Base-by-base conservation (phyloP, 2,888 invertebrate species). In the Elaeidobius kamerunicus region DNA sequence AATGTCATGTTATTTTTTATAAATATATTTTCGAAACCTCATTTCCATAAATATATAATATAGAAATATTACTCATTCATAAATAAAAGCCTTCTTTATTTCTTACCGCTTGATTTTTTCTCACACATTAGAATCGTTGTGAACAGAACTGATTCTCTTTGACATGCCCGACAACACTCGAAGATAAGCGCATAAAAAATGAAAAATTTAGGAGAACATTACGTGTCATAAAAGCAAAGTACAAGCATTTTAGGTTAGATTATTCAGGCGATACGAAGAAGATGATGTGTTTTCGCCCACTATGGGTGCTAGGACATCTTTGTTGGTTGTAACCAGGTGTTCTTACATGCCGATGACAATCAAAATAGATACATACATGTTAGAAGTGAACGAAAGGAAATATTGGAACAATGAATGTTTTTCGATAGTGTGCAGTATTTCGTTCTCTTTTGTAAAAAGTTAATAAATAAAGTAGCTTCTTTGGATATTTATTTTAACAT, bases 221-320 rank as follows among this genome's bases (percentile, higher is more conserved):
- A 54, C 54, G 54, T 49, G 54, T 49, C 32, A 44, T 54, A 54
- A 54, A 54, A 54, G 44, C 54, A 48, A 54, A 54, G 42, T 49
- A 44, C 44, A 16, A 42, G 28, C 16, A 35, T 44, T 54, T 49
- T 44, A 34, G 42, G 49, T 39, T 36, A 43, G 47, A 53, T 53
- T 53, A 42, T 49, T 32, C 17, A 2, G 5, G 19, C 14, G 43
- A 54, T 49, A 49, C 17, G 28, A 3, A n/a, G 27, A 20, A 12
- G 16, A 23, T 32, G 27, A 41, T 32, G 34, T 49, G 38, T 49
- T 49, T 48, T 54, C 49, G 54, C 48, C 48, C 44, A 54, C 44
- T 43, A 27, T 43, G 38, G 34, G 14, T 20, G 35, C 34, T 11
- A 23, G 34, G 12, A 44, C 44, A 44, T 44, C 44, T 44, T 23